phyloP scores from a whole-genome alignment of 2,888 invertebrate genomes.

The Gastracanthus pulcherrimus region DNA sequence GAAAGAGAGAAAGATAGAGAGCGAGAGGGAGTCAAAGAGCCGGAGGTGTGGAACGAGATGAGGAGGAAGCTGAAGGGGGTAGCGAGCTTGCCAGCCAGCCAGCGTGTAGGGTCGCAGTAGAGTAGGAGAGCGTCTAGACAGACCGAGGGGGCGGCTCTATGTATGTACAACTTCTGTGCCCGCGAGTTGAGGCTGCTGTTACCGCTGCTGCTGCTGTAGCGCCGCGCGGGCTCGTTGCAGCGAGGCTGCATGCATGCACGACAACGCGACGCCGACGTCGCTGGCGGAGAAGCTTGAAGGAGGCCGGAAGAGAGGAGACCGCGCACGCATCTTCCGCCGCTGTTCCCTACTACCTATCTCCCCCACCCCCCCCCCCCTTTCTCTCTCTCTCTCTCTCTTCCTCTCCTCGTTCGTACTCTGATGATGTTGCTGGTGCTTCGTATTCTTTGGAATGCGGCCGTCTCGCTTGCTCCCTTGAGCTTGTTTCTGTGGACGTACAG shows the following conservation, averaged over 20 bases:
- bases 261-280: constrained; percentile 59
- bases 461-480: neutral
- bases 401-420: neutral
- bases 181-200: constrained; percentile 47
- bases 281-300: constrained; percentile 46
- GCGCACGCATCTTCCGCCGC: constrained; percentile 24
- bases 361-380: neutral
- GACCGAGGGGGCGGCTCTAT: constrained; percentile 66
- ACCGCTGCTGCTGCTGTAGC: too few species aligned
- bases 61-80: constrained; percentile 59
- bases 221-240: constrained; percentile 46
- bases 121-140: constrained; percentile 76
- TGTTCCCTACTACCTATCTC: neutral
- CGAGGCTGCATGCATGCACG: constrained; percentile 26
- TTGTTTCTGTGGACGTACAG: constrained; percentile 14
- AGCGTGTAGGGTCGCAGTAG: constrained; percentile 72
- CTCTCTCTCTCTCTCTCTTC: neutral
- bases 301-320: neutral
- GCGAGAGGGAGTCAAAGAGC: constrained; percentile 67
- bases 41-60: constrained; percentile 67
- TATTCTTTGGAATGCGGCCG: neutral
- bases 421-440: neutral
- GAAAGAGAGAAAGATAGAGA: constrained; percentile 40
- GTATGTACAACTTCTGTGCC: neutral
- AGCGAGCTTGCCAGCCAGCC: constrained; percentile 60